Percentiles rank a stretch among this genome's conserved stretches.
These are phyloP conservation scores for Phyllostomus hastatus DNA, from an alignment of 2,113 vertebrate genomes.

Conservation along the genomic window DNA sequence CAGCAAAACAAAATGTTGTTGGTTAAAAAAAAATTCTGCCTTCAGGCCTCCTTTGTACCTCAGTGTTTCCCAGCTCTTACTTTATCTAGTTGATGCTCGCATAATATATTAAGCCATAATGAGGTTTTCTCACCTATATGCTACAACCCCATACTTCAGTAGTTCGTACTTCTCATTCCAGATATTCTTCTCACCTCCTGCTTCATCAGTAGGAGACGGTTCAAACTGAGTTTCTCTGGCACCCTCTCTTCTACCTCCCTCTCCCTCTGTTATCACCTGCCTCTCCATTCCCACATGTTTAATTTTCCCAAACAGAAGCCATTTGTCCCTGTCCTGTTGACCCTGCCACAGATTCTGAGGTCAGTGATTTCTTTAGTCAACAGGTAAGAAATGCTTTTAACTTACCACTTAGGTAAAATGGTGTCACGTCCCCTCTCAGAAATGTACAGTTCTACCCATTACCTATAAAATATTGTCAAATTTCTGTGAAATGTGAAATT, in stretches of 20 bases:
- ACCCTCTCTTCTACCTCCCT: not conserved
- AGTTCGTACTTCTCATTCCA: too few relatives aligned
- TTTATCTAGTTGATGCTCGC: accelerated
- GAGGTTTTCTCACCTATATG: not conserved
- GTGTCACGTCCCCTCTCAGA: not conserved
- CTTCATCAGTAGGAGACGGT: not conserved
- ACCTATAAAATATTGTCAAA: not conserved
- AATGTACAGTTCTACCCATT: accelerated
- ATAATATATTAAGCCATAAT: accelerated
- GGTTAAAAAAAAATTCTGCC: not conserved
- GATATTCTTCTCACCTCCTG: accelerated
- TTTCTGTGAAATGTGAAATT: not conserved
- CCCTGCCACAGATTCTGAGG: not conserved
- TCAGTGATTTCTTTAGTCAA: not conserved
- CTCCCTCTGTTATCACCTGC: not conserved
- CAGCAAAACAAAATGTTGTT: not conserved
- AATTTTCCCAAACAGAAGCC: not conserved
- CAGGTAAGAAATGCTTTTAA: not conserved
- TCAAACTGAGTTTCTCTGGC: too few relatives aligned
- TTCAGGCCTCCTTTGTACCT: accelerated
- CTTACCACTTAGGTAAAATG: not conserved
- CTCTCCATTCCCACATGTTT: not conserved
- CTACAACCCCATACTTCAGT: too few relatives aligned
- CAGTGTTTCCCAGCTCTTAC: accelerated
- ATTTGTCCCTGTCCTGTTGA: not conserved